Percentiles rank a stretch among this genome's conserved stretches.
phyloP scores from a whole-genome alignment of 2,113 vertebrate species.

The Labrus mixtus region DNA sequence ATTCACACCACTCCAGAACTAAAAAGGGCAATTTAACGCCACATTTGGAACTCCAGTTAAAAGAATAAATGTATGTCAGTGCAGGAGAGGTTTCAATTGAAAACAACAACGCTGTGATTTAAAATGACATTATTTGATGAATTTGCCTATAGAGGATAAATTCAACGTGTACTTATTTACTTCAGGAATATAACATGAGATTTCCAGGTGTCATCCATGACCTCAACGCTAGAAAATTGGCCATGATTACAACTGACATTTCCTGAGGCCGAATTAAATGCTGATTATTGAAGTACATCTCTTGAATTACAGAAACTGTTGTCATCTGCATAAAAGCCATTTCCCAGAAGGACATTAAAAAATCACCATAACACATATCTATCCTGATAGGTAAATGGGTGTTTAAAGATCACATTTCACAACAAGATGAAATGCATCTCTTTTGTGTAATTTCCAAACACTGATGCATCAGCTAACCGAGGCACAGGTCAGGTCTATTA shows the following conservation, averaged over 20 bases:
- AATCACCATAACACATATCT: too few relatives aligned
- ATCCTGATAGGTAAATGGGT: too few relatives aligned
- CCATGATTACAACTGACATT: neutral
- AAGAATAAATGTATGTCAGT: constrained; percentile 25
- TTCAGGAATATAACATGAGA: neutral
- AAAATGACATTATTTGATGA: neutral
- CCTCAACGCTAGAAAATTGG: neutral
- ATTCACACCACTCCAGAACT: constrained; percentile 52
- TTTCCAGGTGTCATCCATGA: neutral
- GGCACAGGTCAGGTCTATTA: constrained; percentile 6
- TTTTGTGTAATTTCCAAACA: constrained; percentile 19
- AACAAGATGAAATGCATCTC: constrained; percentile 3
- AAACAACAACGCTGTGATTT: constrained; percentile 5
- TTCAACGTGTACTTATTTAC: neutral
- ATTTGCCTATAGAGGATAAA: constrained; percentile 6
- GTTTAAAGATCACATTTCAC: neutral
- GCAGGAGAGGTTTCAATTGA: neutral
- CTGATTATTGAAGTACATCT: neutral
- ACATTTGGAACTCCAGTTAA: constrained; percentile 59
- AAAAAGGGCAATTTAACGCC: constrained; percentile 66
- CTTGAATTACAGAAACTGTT: neutral
- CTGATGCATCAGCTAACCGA: neutral
- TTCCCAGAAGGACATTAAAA: neutral
- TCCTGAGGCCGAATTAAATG: neutral
- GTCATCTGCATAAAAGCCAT: neutral